phyloP scores from a whole-genome alignment of 2,888 invertebrate genomes.

The Pterobdella sp. region DNA sequence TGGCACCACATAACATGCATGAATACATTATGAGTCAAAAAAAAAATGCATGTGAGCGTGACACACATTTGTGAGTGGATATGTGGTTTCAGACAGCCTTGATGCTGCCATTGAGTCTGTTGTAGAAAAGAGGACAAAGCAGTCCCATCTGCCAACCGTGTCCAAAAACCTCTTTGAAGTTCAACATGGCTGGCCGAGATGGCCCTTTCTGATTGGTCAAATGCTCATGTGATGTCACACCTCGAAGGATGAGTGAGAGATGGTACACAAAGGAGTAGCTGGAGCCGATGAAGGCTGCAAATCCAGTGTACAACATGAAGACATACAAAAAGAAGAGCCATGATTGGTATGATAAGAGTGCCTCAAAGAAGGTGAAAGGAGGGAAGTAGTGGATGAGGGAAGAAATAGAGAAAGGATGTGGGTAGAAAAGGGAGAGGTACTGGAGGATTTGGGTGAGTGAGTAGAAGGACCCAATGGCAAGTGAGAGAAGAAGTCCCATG shows the following conservation, averaged over 20 bases:
- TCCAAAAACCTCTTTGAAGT: slow-evolving; percentile 1
- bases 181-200: neutral
- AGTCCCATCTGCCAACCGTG: neutral
- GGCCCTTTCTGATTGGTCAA: neutral
- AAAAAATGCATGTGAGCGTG: neutral
- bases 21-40: neutral
- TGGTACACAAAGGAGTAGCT: neutral
- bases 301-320: neutral
- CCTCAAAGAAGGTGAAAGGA: neutral
- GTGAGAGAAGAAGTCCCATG: neutral
- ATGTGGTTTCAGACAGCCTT: neutral
- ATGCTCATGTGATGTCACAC: slow-evolving; percentile 3
- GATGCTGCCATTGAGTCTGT: neutral
- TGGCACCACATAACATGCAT: neutral
- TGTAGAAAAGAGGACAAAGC: neutral
- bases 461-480: neutral
- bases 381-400: slow-evolving; percentile 9
- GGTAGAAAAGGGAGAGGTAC: slow-evolving; percentile 10
- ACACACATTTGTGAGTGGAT: neutral
- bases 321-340: neutral
- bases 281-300: neutral
- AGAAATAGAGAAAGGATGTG: neutral
- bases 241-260: slow-evolving; percentile 1
- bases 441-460: slow-evolving; percentile 3
- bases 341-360: neutral